Base-by-base conservation (phyloP, 2,888 invertebrate species). In the Acanthosepion pharaonis region DNA sequence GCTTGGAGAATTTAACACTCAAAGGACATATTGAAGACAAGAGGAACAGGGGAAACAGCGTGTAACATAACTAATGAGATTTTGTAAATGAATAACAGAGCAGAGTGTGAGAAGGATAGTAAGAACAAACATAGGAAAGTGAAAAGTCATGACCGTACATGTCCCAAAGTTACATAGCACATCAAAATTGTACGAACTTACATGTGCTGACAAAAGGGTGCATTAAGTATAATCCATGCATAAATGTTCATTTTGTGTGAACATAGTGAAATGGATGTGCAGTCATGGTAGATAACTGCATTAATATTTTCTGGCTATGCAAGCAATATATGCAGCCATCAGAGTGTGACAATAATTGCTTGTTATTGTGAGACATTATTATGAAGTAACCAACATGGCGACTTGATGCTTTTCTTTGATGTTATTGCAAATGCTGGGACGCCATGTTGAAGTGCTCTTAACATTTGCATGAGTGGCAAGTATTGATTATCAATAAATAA, bases 311-410 rank as follows among this genome's bases (percentile, higher is more conserved):
- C 78, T 78, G 28, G 78, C 78, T 28, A n/a, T 28, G 25, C 78
- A 78, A 28, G 78, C 9, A 15, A 18, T 78, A 78, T 78, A 78
- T 18, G 78, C 5, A 18, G n/a, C 78, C 78, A 18, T n/a, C 78
- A 78, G n/a, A 78, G 78, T n/a, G n/a, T n/a, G 78, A 78, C 78
- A 78, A 78, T 78, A 78, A 78, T 78, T 78, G n/a, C 78, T 78
- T 78, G 9, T 15, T 33, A 78, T 78, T 78, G 78, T 78, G 78
- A n/a, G n/a, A n/a, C n/a, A 33, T 78, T 78, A 78, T 78, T 78
- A 78, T n/a, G n/a, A 78, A n/a, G 78, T 78, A 78, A 78, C n/a
- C 78, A 78, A 78, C 78, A 78, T 78, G 78, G 78, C n/a, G n/a
- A n/a, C 78, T 18, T 9, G 5, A n/a, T 33, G 78, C n/a, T 33